phyloP scores from a whole-genome alignment of 1,140 invertebrate genomes.

The Mylabris phalerata region DNA sequence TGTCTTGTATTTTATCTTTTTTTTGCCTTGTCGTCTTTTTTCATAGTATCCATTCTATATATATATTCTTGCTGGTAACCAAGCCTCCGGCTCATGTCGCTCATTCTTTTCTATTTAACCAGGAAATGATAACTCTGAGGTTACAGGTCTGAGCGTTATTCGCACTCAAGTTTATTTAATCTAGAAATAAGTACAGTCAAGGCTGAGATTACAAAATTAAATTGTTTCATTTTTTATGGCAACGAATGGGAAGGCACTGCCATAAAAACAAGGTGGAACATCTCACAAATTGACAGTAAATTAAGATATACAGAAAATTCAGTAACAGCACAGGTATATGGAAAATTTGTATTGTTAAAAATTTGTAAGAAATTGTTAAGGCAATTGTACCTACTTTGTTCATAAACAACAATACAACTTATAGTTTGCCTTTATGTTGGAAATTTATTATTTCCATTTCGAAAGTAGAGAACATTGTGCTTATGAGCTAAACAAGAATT shows the following conservation, averaged over 20 bases:
- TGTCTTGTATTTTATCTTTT: neutral
- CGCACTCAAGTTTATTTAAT: slow-evolving; percentile 10
- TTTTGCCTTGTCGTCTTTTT: slow-evolving; percentile 1
- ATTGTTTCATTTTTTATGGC: slow-evolving; percentile 9
- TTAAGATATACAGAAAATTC: slow-evolving; percentile 6
- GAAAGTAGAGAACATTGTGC: no score
- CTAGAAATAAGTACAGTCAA: slow-evolving; percentile 7
- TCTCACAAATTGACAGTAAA: slow-evolving; percentile 11
- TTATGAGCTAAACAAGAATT: no score
- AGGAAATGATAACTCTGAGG: slow-evolving; percentile 13
- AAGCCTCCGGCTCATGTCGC: slow-evolving; percentile 8
- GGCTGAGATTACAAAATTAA: slow-evolving; percentile 12
- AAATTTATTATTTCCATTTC: no score
- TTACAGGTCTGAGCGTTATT: slow-evolving; percentile 14
- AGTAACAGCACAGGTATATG: no score
- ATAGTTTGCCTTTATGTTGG: no score
- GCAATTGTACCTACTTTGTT: no score
- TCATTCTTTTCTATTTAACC: slow-evolving; percentile 9
- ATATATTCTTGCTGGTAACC: neutral
- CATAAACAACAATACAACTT: no score
- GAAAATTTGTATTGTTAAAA: no score
- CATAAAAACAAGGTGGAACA: slow-evolving; percentile 2
- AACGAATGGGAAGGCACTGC: slow-evolving; percentile 1
- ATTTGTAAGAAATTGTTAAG: no score
- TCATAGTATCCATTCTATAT: neutral